Conservation (phyloP, 1,140 invertebrate genomes). For the Conopomorpha cramerella region DNA sequence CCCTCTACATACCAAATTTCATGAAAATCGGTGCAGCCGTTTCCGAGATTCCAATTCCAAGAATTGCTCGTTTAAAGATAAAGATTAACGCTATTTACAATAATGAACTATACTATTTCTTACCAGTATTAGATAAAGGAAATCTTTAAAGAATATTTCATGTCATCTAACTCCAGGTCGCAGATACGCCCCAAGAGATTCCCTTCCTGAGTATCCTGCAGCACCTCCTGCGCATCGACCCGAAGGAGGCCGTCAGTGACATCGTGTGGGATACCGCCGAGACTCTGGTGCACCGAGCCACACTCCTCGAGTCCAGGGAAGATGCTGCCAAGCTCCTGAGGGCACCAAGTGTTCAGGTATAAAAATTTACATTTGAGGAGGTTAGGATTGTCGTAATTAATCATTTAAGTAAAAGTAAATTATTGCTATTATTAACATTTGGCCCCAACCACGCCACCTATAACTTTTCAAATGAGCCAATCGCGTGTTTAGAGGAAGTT, state of each 20-base stretch:
- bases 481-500: too few species aligned
- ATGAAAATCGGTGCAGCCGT: too few species aligned
- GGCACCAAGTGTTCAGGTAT: conserved; percentile 68
- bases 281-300: conserved; percentile 86
- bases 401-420: too few species aligned
- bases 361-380: neutral
- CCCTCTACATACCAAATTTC: too few species aligned
- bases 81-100: too few species aligned
- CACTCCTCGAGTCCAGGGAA: conserved; percentile 82
- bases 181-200: conserved; percentile 91
- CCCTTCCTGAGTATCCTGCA: conserved; percentile 91
- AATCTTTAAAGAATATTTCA: too few species aligned
- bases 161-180: conserved; percentile 67
- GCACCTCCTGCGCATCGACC: conserved; percentile 87
- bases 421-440: too few species aligned
- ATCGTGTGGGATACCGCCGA: conserved; percentile 92
- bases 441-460: too few species aligned
- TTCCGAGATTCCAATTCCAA: too few species aligned
- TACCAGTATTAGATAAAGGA: neutral
- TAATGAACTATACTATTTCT: too few species aligned
- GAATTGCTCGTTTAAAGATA: too few species aligned
- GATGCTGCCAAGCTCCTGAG: conserved; percentile 82
- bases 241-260: conserved; percentile 84
- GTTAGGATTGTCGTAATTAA: neutral
- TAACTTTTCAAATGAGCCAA: too few species aligned